Conservation (phyloP, 2,797 vertebrate genomes). For the Sebastes paucispinis region DNA sequence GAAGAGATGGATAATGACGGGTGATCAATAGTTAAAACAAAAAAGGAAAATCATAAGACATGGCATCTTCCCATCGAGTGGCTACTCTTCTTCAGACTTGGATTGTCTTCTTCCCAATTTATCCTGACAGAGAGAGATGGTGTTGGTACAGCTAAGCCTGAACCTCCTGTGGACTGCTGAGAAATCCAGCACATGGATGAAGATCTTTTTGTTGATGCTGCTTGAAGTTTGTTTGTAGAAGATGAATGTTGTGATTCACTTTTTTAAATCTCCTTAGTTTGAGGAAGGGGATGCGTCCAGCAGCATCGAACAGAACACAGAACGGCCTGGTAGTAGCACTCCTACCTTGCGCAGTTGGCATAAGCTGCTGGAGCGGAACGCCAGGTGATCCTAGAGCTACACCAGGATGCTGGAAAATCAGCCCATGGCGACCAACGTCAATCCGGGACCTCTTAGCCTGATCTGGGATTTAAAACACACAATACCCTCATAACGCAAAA, state of each 20-base stretch:
- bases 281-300: slow-evolving; percentile 76
- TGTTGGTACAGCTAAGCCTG: slow-evolving; percentile 73
- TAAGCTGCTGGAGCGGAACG: slow-evolving; percentile 99
- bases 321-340: slow-evolving; percentile 82
- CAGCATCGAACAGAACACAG: slow-evolving; percentile 83
- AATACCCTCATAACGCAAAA: slow-evolving; percentile 89
- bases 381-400: slow-evolving; percentile 91
- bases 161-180: slow-evolving; percentile 74
- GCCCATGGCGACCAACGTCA: slow-evolving; percentile 99
- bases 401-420: slow-evolving; percentile 99
- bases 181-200: slow-evolving; percentile 72
- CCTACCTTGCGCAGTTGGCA: slow-evolving; percentile 99
- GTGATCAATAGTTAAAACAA: slow-evolving; percentile 71
- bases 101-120: slow-evolving; percentile 77
- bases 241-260: slow-evolving; percentile 64
- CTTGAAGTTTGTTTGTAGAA: slow-evolving; percentile 73
- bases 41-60: slow-evolving; percentile 78
- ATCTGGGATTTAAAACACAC: slow-evolving; percentile 96
- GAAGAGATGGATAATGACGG: slow-evolving; percentile 71
- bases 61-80: slow-evolving; percentile 81
- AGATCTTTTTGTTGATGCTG: slow-evolving; percentile 76
- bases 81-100: slow-evolving; percentile 81
- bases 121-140: slow-evolving; percentile 67
- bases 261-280: slow-evolving; percentile 63
- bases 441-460: slow-evolving; percentile 99